Percentiles rank a stretch among this genome's conserved stretches.
phyloP scores from a whole-genome alignment of 2,797 vertebrate genomes.

The Oreortyx pictus region DNA sequence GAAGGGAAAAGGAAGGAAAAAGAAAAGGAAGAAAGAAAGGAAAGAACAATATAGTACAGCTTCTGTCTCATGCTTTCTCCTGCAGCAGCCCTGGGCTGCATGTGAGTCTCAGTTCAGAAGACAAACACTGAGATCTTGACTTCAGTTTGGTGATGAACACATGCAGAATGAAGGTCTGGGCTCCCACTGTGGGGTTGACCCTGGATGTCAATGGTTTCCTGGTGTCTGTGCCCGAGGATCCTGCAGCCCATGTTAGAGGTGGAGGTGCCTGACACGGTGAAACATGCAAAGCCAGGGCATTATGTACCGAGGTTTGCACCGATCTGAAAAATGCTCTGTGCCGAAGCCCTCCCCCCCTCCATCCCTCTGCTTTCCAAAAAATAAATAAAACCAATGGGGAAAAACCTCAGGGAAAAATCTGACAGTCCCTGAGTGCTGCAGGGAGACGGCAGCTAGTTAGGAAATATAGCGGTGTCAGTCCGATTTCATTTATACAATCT shows the following conservation, averaged over 20 bases:
- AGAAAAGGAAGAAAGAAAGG: no score
- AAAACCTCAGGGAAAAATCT: slow-evolving; percentile 54
- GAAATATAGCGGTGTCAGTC: slow-evolving; percentile 77
- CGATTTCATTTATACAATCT: slow-evolving; percentile 82
- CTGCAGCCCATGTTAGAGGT: neutral
- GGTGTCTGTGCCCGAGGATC: neutral
- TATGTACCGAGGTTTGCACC: slow-evolving; percentile 44
- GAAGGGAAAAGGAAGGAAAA: no score
- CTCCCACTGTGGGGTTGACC: neutral
- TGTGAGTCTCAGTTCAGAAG: neutral
- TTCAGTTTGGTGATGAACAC: fast-evolving
- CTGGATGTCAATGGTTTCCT: neutral
- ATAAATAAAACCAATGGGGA: slow-evolving; percentile 60
- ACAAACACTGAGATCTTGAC: fast-evolving
- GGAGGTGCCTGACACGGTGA: neutral
- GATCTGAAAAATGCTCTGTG: slow-evolving; percentile 49
- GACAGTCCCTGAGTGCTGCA: slow-evolving; percentile 45
- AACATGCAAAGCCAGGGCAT: neutral
- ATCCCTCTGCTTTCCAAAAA: slow-evolving; percentile 8
- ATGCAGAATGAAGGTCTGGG: fast-evolving
- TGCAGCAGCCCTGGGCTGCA: neutral
- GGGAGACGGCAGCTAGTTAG: slow-evolving; percentile 60
- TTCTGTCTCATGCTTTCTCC: neutral
- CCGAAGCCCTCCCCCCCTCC: neutral
- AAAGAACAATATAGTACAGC: neutral